Percentiles rank a stretch among this genome's conserved stretches.
Evolutionary conservation across 2,888 invertebrate species (phyloP).

Genomic region (Dynastes tityus): DNA sequence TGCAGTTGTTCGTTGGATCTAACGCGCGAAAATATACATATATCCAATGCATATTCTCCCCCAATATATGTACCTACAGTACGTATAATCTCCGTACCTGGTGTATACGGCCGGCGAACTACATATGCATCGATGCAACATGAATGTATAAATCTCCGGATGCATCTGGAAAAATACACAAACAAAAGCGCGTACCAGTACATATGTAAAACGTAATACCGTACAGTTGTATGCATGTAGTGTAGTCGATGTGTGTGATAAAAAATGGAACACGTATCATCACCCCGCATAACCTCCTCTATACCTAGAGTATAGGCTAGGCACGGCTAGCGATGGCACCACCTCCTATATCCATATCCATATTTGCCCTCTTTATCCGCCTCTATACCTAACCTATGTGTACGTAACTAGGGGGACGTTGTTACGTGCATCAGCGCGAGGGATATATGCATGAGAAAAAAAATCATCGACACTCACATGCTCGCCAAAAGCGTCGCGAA

Average conservation of each 20-base stretch:
- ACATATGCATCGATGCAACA: conserved; percentile 28
- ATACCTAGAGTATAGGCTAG: too few relatives aligned
- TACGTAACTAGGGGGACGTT: conserved; percentile 12
- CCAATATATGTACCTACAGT: not conserved
- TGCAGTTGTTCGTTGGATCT: conserved; percentile 50
- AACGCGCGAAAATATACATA: conserved; percentile 27
- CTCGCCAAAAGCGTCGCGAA: conserved; percentile 19
- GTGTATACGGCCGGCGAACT: conserved; percentile 11
- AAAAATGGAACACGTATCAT: conserved; percentile 64
- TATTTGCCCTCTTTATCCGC: not conserved
- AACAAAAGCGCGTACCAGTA: conserved; percentile 59
- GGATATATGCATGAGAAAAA: conserved; percentile 42
- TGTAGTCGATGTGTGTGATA: conserved; percentile 63
- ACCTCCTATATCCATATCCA: not conserved
- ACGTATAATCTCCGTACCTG: not conserved
- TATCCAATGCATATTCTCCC: not conserved
- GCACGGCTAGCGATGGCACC: too few relatives aligned
- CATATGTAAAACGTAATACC: conserved; percentile 65
- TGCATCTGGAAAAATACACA: conserved; percentile 57
- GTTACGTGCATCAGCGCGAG: conserved; percentile 9
- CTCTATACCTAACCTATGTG: not conserved
- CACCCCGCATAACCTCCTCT: conserved; percentile 15
- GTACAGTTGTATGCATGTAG: conserved; percentile 46
- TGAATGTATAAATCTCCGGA: conserved; percentile 56
- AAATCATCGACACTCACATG: conserved; percentile 25